Conservation (phyloP, 2,113 vertebrate genomes). For the Grammomys surdaster region DNA sequence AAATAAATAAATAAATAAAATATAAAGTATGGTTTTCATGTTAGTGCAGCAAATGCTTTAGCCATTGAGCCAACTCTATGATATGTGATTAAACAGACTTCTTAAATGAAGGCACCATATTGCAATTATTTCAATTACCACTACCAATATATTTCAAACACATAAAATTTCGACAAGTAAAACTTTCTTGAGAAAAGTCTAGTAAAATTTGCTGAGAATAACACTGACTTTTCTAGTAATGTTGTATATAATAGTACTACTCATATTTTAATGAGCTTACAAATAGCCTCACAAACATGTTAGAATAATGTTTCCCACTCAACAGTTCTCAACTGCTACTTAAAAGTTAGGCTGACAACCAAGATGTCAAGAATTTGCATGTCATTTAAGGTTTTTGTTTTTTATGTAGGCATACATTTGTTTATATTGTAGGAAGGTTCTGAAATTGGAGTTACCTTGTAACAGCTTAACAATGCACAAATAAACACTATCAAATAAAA, state of each 20-base stretch:
- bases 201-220: not conserved
- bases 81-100: not conserved
- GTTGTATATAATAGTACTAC: not conserved
- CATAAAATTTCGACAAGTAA: not conserved
- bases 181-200: not conserved
- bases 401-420: not conserved
- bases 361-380: not conserved
- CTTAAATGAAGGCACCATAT: not conserved
- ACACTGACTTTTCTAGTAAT: not conserved
- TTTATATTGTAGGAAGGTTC: not conserved
- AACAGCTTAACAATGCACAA: not conserved
- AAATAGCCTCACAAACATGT: not conserved
- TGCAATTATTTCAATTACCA: not conserved
- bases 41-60: not conserved
- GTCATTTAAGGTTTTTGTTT: not conserved
- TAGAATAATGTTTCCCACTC: not conserved
- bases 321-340: not conserved
- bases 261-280: not conserved
- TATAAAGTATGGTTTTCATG: not conserved
- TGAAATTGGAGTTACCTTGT: not conserved
- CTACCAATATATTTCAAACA: not conserved
- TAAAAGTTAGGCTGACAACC: not conserved
- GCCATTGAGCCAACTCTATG: not conserved
- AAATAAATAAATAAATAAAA: too few species aligned
- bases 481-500: not conserved